Evolutionary conservation across 2,888 invertebrate species (phyloP).

Genomic region (Drosophila trichaetosa): DNA sequence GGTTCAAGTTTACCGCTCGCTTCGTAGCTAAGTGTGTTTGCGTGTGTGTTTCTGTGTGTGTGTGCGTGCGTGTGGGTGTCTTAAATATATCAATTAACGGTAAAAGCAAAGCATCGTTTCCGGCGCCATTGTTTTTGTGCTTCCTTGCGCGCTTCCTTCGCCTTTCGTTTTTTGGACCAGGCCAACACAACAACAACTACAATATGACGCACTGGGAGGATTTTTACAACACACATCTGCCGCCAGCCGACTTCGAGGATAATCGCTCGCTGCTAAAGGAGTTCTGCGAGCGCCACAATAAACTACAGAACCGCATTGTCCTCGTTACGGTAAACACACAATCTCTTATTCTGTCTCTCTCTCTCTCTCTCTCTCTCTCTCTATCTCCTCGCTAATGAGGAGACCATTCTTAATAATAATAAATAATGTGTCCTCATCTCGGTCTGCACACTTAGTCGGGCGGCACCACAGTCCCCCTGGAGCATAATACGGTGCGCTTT

Average conservation of each 20-base stretch:
- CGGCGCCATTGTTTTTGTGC: conserved; percentile 65
- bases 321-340: conserved; percentile 90
- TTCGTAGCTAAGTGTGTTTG: conserved; percentile 28
- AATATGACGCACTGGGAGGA: conserved; percentile 90
- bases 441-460: conserved; percentile 89
- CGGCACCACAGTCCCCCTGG: conserved; percentile 98
- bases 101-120: conserved; percentile 63
- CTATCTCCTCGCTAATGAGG: conserved; percentile 22
- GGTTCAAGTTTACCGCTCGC: conserved; percentile 29
- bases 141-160: conserved; percentile 60
- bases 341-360: not conserved
- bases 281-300: conserved; percentile 90
- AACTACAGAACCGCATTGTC: conserved; percentile 89
- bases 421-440: not conserved
- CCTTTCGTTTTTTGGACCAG: conserved; percentile 22
- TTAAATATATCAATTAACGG: conserved; percentile 64
- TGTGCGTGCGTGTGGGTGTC: conserved; percentile 19
- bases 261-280: conserved; percentile 89
- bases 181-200: conserved; percentile 21
- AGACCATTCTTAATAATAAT: conserved; percentile 12
- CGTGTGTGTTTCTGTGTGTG: conserved; percentile 7
- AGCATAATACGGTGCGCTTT: conserved; percentile 98
- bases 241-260: conserved; percentile 91
- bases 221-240: conserved; percentile 92
- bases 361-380: not conserved